Conservation (phyloP, 2,888 invertebrate genomes). For the Reticulitermes lucifugus region DNA sequence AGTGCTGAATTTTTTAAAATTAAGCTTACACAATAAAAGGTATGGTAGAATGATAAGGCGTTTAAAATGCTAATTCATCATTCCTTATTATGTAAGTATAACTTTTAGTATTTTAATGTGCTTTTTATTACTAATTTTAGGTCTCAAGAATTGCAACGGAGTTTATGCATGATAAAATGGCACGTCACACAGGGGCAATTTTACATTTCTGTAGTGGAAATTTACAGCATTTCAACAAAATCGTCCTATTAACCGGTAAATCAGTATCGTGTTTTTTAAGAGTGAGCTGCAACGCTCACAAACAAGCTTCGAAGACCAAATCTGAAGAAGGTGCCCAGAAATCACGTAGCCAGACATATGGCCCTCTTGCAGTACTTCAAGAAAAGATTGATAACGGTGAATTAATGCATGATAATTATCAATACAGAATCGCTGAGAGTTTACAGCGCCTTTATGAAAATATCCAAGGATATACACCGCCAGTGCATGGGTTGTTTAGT, state of each 20-base stretch:
- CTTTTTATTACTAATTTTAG: constrained; percentile 17
- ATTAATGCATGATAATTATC: constrained; percentile 75
- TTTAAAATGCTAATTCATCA: background rate
- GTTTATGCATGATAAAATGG: background rate
- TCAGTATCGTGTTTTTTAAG: background rate
- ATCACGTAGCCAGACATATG: background rate
- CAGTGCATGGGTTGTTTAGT: constrained; percentile 63
- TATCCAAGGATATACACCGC: constrained; percentile 71
- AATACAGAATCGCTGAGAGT: constrained; percentile 75
- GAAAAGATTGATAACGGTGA: constrained; percentile 57
- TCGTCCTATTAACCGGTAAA: background rate
- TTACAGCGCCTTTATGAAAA: constrained; percentile 78
- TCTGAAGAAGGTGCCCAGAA: background rate
- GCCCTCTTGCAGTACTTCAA: constrained; percentile 42
- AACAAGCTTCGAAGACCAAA: background rate
- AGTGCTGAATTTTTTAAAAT: background rate
- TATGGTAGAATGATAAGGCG: background rate
- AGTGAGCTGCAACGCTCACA: background rate
- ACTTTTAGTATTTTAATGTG: background rate
- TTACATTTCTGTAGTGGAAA: constrained; percentile 18
- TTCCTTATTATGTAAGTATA: background rate
- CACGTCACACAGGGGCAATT: background rate
- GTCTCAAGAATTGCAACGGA: background rate
- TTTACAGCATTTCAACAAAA: constrained; percentile 10
- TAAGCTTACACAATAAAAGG: no score